Evolutionary conservation across 2,888 invertebrate genomes (phyloP).

Genomic region (Sicus ferrugineus): DNA sequence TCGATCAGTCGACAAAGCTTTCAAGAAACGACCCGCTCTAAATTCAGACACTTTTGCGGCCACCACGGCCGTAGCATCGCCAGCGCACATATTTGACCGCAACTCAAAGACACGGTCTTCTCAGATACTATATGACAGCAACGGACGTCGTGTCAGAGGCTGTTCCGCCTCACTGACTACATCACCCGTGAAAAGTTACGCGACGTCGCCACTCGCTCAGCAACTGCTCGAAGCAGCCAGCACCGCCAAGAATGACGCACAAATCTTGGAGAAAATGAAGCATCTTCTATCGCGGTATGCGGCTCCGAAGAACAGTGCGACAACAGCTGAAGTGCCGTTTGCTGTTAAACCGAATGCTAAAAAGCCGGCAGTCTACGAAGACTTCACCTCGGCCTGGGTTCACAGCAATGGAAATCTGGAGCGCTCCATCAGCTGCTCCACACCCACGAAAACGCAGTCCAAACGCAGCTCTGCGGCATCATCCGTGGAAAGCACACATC

Average conservation of each 20-base stretch:
- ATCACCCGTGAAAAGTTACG: conserved; percentile 68
- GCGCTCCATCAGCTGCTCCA: conserved; percentile 68
- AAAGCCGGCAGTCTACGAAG: conserved; percentile 68
- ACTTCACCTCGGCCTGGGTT: conserved; percentile 76
- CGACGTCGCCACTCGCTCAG: conserved; percentile 73
- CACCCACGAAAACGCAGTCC: conserved; percentile 58
- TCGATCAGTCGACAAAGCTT: conserved; percentile 62
- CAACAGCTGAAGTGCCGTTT: conserved; percentile 21
- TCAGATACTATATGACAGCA: conserved; percentile 65
- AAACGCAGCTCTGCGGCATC: conserved; percentile 63
- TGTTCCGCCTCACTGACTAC: conserved; percentile 60
- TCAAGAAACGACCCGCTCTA: conserved; percentile 66
- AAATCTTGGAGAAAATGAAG: conserved; percentile 79
- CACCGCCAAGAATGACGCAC: conserved; percentile 75
- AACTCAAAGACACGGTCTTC: conserved; percentile 60
- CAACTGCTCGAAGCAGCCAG: conserved; percentile 78
- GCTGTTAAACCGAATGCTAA: conserved; percentile 29
- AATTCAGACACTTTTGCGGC: conserved; percentile 72
- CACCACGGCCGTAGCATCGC: background rate
- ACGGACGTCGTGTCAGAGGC: conserved; percentile 65
- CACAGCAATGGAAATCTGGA: conserved; percentile 75
- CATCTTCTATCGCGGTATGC: conserved; percentile 72
- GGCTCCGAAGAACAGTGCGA: conserved; percentile 46
- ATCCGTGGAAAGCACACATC: conserved; percentile 60
- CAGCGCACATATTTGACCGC: conserved; percentile 66